Evolutionary conservation across 2,888 invertebrate genomes (phyloP).

Genomic region (Acanthosoma haemorrhoidale): DNA sequence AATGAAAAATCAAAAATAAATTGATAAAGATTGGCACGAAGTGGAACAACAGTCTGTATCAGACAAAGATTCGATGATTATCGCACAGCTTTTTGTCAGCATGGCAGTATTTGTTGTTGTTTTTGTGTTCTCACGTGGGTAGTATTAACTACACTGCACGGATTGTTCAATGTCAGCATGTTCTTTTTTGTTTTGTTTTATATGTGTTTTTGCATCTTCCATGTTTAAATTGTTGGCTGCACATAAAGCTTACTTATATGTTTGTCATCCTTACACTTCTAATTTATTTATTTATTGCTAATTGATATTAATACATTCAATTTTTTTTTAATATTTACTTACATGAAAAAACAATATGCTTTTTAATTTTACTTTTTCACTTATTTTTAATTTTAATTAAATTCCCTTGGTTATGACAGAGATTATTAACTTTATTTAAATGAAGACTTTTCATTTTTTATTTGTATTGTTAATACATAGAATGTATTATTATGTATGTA

Average conservation of each 20-base stretch:
- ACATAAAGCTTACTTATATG: conserved; percentile 19
- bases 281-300: not conserved
- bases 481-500: too few relatives aligned
- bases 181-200: conserved; percentile 34
- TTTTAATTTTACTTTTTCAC: not conserved
- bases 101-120: conserved; percentile 26
- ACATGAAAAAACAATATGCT: not conserved
- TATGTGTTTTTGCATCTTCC: conserved; percentile 32
- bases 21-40: conserved; percentile 15
- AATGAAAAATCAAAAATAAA: not conserved
- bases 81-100: conserved; percentile 28
- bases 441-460: too few relatives aligned
- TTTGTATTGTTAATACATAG: too few relatives aligned
- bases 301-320: conserved; percentile 12
- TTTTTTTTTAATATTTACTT: not conserved
- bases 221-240: conserved; percentile 27
- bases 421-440: too few relatives aligned
- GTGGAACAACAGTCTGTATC: not conserved
- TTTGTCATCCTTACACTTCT: conserved; percentile 27
- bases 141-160: conserved; percentile 29
- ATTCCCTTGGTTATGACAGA: too few relatives aligned
- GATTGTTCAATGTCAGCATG: conserved; percentile 18
- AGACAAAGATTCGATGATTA: conserved; percentile 29
- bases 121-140: conserved; percentile 26
- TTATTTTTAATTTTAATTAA: too few relatives aligned